Conservation (phyloP, 2,113 vertebrate species). For the Daubentonia madagascariensis region DNA sequence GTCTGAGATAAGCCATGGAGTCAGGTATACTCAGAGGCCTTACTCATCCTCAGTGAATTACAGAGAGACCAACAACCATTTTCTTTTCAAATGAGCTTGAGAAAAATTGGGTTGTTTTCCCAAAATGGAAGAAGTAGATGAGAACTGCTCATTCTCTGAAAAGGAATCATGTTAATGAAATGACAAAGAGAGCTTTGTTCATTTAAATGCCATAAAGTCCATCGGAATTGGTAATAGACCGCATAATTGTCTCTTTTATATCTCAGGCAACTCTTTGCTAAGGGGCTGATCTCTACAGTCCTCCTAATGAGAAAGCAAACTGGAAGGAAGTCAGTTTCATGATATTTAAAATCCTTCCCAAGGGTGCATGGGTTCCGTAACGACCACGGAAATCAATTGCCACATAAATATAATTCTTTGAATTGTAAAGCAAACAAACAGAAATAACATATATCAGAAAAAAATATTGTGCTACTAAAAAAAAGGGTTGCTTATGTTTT, state of each 20-base stretch:
- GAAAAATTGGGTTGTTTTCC: slow-evolving; percentile 46
- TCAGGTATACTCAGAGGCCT: background rate
- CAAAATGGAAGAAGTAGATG: slow-evolving; percentile 49
- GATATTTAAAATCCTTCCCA: slow-evolving; percentile 38
- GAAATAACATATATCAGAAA: background rate
- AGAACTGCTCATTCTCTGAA: slow-evolving; percentile 24
- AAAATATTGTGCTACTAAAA: background rate
- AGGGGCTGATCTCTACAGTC: background rate
- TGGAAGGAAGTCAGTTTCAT: background rate
- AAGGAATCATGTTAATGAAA: slow-evolving; percentile 34
- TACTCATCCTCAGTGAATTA: background rate
- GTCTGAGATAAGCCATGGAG: background rate
- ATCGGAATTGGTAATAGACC: slow-evolving; percentile 21
- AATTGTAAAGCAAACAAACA: background rate
- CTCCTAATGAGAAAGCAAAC: slow-evolving; percentile 26
- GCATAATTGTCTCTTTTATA: slow-evolving; percentile 51
- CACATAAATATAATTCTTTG: background rate
- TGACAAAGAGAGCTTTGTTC: slow-evolving; percentile 25
- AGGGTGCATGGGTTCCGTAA: background rate
- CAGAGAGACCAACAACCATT: background rate
- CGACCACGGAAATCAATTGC: background rate
- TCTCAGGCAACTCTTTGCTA: background rate
- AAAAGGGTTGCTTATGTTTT: background rate
- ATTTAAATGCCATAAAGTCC: slow-evolving; percentile 48
- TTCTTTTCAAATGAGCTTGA: slow-evolving; percentile 13